Base-by-base conservation (phyloP, 1,140 invertebrate species). In the Drosophila setifemur region DNA sequence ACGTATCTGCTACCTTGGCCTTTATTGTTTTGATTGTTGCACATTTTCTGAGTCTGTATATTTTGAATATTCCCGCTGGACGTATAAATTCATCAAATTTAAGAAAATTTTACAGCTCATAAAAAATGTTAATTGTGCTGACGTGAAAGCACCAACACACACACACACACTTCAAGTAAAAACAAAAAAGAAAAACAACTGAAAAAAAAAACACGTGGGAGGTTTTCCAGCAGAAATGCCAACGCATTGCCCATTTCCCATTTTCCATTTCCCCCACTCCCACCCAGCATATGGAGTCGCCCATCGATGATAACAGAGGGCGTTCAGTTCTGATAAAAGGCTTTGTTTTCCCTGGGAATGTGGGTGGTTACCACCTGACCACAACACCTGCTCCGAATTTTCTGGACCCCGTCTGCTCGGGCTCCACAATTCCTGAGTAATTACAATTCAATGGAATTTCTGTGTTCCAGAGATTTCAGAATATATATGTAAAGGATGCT, bases 31-130 rank as follows among this genome's bases (percentile, higher is more conserved):
- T 55, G 35, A 43, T 77, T 77, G 67, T 21, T 58, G 55, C 69
- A 71, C 52, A 68, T 73, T 60, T 49, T 68, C 43, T n/a, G n/a
- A 50, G 18, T 48, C 16, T 64, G 48, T 52, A 43, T 67, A 35
- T 74, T 57, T 48, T 57, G 18, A 39, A 18, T 63, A 48, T 58
- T 49, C 29, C 28, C 47, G 29, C 25, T 63, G 29, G 42, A 33
- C 52, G 63, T 64, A 85, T 79, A 68, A 85, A 85, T 85, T 85
- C 75, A 69, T 85, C 79, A 85, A 75, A 86, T 75, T 85, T 72
- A 60, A 79, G 60, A 72, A 72, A n/a, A 86, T 75, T 86, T 79
- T 86, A 85, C 81, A 85, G 79, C 74, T 85, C 74, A 72, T 85
- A 73, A 79, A 48, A 79, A 71, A 45, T 86, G 58, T 79, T 72